Evolutionary conservation across 1,140 invertebrate species (phyloP).

Genomic region (Dendrolimus kikuchii): DNA sequence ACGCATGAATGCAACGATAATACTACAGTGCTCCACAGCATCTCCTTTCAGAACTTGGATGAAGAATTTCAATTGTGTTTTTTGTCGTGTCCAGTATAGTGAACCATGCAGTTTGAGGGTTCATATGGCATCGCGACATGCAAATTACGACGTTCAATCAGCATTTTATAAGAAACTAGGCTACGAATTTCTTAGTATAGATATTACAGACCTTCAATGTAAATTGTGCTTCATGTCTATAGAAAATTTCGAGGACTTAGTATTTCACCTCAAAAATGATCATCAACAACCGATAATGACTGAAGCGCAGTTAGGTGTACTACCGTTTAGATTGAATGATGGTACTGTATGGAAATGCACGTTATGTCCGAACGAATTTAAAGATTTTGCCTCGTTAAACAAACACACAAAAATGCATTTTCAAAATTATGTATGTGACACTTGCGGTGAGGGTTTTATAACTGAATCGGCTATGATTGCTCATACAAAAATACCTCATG

Average conservation of each 20-base stretch:
- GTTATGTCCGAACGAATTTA: conserved; percentile 55
- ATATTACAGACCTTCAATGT: conserved; percentile 57
- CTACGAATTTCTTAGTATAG: conserved; percentile 57
- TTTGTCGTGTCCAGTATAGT: conserved; percentile 49
- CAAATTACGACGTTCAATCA: conserved; percentile 45
- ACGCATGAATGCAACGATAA: conserved; percentile 53
- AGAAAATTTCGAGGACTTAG: conserved; percentile 41
- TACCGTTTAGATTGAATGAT: conserved; percentile 52
- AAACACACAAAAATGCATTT: conserved; percentile 57
- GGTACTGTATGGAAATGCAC: conserved; percentile 57
- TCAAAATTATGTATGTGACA: conserved; percentile 61
- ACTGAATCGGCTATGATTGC: conserved; percentile 58
- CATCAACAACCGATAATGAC: conserved; percentile 51
- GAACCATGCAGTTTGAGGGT: conserved; percentile 42
- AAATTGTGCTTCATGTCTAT: conserved; percentile 55
- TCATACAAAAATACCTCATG: conserved; percentile 59
- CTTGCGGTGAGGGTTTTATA: conserved; percentile 59
- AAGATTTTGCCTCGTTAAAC: conserved; percentile 51
- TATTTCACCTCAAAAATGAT: conserved; percentile 48
- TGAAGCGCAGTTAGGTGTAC: conserved; percentile 46
- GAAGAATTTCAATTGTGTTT: conserved; percentile 57
- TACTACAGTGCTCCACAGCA: conserved; percentile 52
- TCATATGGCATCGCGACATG: conserved; percentile 45
- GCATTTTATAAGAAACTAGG: conserved; percentile 61
- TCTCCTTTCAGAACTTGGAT: conserved; percentile 58